These are phyloP conservation scores for Coptodon bakossiorum DNA, from an alignment of 2,113 vertebrate species.

Conservation along the genomic window DNA sequence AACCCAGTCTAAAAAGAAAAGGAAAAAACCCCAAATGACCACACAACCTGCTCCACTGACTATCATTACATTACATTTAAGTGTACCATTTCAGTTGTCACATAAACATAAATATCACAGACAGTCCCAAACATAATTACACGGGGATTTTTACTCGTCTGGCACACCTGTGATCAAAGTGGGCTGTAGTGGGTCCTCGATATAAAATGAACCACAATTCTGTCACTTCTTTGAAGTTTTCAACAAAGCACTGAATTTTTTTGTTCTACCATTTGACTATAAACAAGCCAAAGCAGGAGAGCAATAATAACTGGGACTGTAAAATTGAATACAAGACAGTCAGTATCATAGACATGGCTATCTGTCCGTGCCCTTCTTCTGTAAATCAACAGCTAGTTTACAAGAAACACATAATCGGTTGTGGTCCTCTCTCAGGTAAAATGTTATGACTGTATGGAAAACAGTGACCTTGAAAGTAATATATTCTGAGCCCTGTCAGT, in stretches of 20 bases:
- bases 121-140: not conserved
- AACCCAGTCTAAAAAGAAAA: not conserved
- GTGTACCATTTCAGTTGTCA: not conserved
- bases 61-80: conserved; percentile 5
- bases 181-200: not conserved
- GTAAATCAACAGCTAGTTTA: not conserved
- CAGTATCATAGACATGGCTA: not conserved
- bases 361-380: not conserved
- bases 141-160: not conserved
- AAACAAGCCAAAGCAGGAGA: not conserved
- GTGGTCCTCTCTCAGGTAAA: not conserved
- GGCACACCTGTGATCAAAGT: not conserved
- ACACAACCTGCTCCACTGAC: not conserved
- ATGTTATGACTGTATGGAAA: not conserved
- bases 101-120: not conserved
- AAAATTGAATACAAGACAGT: not conserved
- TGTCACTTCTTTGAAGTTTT: not conserved
- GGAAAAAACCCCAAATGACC: not conserved
- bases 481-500: not conserved
- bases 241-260: not conserved
- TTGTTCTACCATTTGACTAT: fast-evolving
- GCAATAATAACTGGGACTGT: not conserved
- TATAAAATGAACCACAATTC: not conserved
- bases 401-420: not conserved
- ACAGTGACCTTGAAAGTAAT: not conserved